These are phyloP conservation scores for Butorides virescens DNA, from an alignment of 2,113 vertebrate species.

Conservation along the genomic window DNA sequence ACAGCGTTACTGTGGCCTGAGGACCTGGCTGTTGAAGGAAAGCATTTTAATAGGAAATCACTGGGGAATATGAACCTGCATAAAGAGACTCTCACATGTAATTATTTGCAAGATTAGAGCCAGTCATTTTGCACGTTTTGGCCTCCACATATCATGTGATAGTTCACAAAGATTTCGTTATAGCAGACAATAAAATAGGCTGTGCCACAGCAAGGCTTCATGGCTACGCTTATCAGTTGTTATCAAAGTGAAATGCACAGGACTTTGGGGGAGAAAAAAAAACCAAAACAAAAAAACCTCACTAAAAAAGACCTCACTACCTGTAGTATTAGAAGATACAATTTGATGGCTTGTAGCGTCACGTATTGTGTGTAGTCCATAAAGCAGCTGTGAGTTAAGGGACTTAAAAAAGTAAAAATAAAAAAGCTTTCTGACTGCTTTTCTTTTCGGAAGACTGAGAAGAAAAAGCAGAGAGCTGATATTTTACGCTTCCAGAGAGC, in stretches of 20 bases:
- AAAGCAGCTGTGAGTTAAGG: not conserved
- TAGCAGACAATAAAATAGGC: not conserved
- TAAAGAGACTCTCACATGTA: not conserved
- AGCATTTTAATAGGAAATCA: not conserved
- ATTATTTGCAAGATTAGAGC: not conserved
- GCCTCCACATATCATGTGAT: not conserved
- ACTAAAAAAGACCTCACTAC: not conserved
- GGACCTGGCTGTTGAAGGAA: not conserved
- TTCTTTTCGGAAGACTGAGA: not conserved
- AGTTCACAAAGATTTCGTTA: not conserved
- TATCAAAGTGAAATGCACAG: not conserved
- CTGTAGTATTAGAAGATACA: not conserved
- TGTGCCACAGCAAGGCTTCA: not conserved
- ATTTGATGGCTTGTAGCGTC: not conserved
- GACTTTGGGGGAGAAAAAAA: fast-evolving
- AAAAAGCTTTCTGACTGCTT: not conserved
- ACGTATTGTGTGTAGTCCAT: fast-evolving
- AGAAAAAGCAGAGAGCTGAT: not conserved
- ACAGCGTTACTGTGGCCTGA: not conserved
- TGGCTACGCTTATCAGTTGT: not conserved
- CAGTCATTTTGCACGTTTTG: not conserved
- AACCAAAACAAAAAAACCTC: not conserved
- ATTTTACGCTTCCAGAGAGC: not conserved
- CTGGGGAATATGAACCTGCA: not conserved
- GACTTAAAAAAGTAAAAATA: not conserved